Conservation (phyloP, 2,113 vertebrate genomes). For the Corydoras sp. region DNA sequence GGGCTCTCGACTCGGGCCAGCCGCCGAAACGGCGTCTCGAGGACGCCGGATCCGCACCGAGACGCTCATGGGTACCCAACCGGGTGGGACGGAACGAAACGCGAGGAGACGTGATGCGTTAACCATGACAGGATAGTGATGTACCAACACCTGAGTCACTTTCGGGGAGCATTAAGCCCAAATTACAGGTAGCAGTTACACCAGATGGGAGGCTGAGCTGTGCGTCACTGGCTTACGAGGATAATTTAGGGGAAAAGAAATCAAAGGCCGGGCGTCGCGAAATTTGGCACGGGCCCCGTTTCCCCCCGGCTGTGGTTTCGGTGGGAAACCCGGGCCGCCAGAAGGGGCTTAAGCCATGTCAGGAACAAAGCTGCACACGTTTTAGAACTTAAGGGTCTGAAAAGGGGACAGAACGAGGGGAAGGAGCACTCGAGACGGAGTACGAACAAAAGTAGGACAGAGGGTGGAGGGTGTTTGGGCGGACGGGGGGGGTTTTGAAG, state of each 20-base stretch:
- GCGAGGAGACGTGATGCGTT: too few species aligned
- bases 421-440: not conserved
- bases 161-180: not conserved
- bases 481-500: not conserved
- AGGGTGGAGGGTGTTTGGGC: not conserved
- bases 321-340: slow-evolving; percentile 31
- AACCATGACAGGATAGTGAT: too few species aligned
- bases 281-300: slow-evolving; percentile 10
- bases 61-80: too few species aligned
- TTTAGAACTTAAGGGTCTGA: not conserved
- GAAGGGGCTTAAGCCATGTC: slow-evolving; percentile 35
- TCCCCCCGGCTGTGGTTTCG: slow-evolving; percentile 17
- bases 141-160: not conserved
- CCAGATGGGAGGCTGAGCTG: not conserved
- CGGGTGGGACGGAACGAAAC: too few species aligned
- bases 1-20: slow-evolving; percentile 5
- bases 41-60: not conserved
- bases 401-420: not conserved
- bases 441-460: not conserved
- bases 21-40: not conserved
- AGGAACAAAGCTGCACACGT: slow-evolving; percentile 29
- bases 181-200: not conserved
- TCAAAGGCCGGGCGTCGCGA: slow-evolving; percentile 22
- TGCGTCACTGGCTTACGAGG: not conserved
- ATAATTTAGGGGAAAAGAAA: slow-evolving; percentile 7